Conservation (phyloP, 2,797 vertebrate genomes). For the Acropternis orthonyx region DNA sequence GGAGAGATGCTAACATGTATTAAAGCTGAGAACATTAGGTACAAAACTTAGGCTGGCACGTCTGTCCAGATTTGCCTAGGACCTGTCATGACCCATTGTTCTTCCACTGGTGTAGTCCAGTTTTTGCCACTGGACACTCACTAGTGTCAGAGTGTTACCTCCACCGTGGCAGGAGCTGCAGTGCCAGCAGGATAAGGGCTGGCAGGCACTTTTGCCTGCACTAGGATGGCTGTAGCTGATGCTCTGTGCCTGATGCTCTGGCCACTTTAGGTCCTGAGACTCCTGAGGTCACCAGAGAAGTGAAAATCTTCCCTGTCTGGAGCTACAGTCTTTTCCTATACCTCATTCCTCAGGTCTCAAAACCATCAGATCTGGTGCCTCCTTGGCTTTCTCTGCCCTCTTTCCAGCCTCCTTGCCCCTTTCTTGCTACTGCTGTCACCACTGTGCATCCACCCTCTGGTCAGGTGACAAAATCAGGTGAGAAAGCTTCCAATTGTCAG, state of each 20-base stretch:
- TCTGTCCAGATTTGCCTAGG: neutral
- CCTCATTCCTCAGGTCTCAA: neutral
- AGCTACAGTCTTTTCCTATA: neutral
- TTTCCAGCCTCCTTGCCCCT: neutral
- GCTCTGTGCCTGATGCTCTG: neutral
- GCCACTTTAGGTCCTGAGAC: neutral
- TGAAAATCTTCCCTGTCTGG: neutral
- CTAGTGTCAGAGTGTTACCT: fast-evolving
- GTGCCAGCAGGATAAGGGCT: neutral
- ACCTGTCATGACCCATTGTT: neutral
- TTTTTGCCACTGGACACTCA: neutral
- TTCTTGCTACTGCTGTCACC: neutral
- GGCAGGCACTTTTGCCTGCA: neutral
- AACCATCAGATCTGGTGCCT: neutral
- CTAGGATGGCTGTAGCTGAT: neutral
- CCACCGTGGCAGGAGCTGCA: neutral
- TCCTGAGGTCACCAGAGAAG: neutral
- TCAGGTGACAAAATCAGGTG: neutral
- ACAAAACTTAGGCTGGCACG: neutral
- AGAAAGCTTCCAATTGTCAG: neutral
- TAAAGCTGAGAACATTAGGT: neutral
- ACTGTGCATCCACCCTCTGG: neutral
- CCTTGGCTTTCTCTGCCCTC: neutral
- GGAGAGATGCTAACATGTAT: neutral
- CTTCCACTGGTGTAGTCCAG: neutral